Evolutionary conservation across 1,140 invertebrate species (phyloP).

Genomic region (Aphelinus atriplicis): DNA sequence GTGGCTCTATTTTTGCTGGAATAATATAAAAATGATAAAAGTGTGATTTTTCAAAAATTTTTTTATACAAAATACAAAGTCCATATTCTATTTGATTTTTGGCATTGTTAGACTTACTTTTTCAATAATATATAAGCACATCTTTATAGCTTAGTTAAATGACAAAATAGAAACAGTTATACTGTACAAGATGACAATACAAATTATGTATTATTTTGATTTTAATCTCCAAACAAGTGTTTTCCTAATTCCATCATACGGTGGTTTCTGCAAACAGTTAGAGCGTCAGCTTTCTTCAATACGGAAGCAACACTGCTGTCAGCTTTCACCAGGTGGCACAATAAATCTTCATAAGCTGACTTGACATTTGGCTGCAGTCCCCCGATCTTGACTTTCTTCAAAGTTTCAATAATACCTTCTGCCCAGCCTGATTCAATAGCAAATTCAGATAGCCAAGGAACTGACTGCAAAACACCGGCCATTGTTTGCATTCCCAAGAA

Average conservation of each 20-base stretch:
- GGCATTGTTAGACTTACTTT: constrained; percentile 29
- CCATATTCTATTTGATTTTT: constrained; percentile 27
- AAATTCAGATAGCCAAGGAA: constrained; percentile 92
- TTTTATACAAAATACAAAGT: constrained; percentile 35
- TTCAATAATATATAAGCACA: constrained; percentile 20
- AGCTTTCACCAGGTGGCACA: constrained; percentile 84
- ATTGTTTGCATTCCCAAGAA: constrained; percentile 94
- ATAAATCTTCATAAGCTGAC: constrained; percentile 89
- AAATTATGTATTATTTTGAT: constrained; percentile 14
- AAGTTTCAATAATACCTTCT: constrained; percentile 82
- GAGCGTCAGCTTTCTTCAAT: constrained; percentile 83
- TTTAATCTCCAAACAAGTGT: constrained; percentile 83
- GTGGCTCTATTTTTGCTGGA: constrained; percentile 22
- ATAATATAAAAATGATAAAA: constrained; percentile 28
- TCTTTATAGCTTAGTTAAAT: constrained; percentile 26
- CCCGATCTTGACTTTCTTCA: constrained; percentile 83
- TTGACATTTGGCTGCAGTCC: constrained; percentile 84
- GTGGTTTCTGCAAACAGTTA: constrained; percentile 85
- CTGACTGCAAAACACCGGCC: constrained; percentile 78
- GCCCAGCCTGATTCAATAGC: constrained; percentile 92
- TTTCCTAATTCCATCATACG: constrained; percentile 89
- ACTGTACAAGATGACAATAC: constrained; percentile 28
- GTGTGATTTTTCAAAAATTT: constrained; percentile 1
- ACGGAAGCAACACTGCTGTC: constrained; percentile 79
- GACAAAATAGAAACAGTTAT: constrained; percentile 34